Evolutionary conservation across 1,140 invertebrate genomes (phyloP).

Genomic region (Mesaphorura yosii): DNA sequence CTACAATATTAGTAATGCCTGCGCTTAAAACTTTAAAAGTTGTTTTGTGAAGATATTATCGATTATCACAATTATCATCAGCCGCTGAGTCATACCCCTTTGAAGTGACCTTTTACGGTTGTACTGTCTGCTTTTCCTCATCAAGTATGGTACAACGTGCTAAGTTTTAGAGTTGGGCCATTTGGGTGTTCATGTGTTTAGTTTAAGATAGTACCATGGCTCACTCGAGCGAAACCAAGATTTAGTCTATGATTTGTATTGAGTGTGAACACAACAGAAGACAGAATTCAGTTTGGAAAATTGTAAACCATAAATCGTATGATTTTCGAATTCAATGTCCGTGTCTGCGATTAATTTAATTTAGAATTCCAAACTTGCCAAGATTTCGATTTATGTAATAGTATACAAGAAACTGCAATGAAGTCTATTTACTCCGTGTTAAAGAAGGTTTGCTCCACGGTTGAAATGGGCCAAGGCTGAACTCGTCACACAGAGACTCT

Average conservation of each 20-base stretch:
- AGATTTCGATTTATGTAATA: background rate
- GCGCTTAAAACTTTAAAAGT: no score
- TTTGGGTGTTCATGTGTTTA: no score
- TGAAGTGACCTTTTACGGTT: no score
- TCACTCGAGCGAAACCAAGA: background rate
- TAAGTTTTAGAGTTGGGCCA: no score
- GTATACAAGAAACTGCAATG: background rate
- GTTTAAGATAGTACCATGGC: no score
- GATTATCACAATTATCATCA: no score
- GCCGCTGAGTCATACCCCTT: no score
- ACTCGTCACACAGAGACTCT: background rate
- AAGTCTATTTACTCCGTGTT: background rate
- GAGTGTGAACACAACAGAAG: background rate
- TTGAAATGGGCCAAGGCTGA: background rate
- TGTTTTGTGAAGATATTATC: no score
- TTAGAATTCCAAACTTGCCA: background rate
- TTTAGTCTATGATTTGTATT: background rate
- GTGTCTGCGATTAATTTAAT: background rate
- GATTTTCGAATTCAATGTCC: background rate
- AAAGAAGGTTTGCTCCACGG: background rate
- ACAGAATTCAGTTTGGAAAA: background rate
- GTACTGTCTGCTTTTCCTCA: no score
- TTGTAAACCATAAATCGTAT: background rate
- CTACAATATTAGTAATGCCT: no score
- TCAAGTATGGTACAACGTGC: no score